phyloP scores from a whole-genome alignment of 2,888 invertebrate species.

The Calliphora vomitoria region DNA sequence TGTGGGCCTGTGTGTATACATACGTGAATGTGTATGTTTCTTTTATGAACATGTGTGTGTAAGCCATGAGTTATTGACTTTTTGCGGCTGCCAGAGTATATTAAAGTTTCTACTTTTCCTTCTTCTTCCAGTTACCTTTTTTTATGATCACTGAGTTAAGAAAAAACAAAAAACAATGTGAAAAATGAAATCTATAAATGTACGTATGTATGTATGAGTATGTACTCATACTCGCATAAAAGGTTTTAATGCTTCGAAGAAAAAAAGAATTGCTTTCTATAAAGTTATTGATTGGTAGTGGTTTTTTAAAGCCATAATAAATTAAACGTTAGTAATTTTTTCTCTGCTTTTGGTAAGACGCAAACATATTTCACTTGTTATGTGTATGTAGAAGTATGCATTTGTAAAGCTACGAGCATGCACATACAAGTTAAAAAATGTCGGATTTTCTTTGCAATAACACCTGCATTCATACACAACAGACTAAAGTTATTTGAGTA shows the following conservation, averaged over 20 bases:
- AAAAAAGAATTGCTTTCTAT: conserved; percentile 30
- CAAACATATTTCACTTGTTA: conserved; percentile 38
- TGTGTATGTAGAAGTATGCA: not conserved
- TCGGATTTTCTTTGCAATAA: too few species aligned
- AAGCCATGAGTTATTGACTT: conserved; percentile 71
- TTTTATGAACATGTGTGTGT: not conserved
- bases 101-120: conserved; percentile 65
- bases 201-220: not conserved
- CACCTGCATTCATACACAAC: too few species aligned
- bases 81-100: conserved; percentile 69
- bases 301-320: conserved; percentile 61
- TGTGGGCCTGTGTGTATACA: not conserved
- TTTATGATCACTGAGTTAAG: conserved; percentile 51
- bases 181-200: conserved; percentile 50
- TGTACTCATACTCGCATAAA: conserved; percentile 29
- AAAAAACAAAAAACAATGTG: conserved; percentile 40
- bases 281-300: conserved; percentile 62
- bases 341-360: not conserved
- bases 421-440: too few species aligned
- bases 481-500: too few species aligned
- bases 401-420: not conserved
- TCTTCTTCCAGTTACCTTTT: conserved; percentile 34
- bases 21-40: not conserved
- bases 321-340: conserved; percentile 40
- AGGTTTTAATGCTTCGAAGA: conserved; percentile 3